These are phyloP conservation scores for Calyptommatus sinebrachiatus DNA, from an alignment of 2,113 vertebrate genomes.

Conservation along the genomic window DNA sequence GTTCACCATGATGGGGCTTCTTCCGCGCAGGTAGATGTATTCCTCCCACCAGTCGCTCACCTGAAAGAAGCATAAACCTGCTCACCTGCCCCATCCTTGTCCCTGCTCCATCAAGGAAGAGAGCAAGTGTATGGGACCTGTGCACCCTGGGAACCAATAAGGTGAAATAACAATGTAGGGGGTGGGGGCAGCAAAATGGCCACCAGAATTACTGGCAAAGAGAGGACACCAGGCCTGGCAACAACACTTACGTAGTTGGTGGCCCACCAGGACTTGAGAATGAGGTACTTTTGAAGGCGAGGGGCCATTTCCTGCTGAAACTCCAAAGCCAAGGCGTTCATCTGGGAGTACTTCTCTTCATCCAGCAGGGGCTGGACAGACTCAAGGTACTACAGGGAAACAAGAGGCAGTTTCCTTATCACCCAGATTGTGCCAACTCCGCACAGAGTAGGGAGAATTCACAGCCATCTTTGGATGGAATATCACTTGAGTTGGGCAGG, in stretches of 20 bases:
- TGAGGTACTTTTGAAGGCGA: conserved; percentile 85
- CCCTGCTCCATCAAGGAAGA: background rate
- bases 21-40: conserved; percentile 87
- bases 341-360: conserved; percentile 73
- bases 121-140: fast-evolving
- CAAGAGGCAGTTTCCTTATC: background rate
- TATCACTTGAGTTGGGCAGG: too few species aligned
- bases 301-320: conserved; percentile 82
- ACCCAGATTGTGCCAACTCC: too few species aligned
- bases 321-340: conserved; percentile 82
- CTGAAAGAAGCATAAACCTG: conserved; percentile 61
- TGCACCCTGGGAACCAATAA: background rate
- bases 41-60: conserved; percentile 98
- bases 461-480: too few species aligned
- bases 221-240: background rate
- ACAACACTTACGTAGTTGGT: conserved; percentile 87
- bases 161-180: too few species aligned
- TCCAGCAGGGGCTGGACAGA: conserved; percentile 86
- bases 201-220: too few species aligned
- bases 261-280: conserved; percentile 93
- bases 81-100: too few species aligned
- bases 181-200: too few species aligned
- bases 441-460: too few species aligned
- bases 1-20: conserved; percentile 92
- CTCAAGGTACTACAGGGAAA: conserved; percentile 83